These are phyloP conservation scores for Cuculus canorus DNA, from an alignment of 2,797 vertebrate species.

Conservation along the genomic window DNA sequence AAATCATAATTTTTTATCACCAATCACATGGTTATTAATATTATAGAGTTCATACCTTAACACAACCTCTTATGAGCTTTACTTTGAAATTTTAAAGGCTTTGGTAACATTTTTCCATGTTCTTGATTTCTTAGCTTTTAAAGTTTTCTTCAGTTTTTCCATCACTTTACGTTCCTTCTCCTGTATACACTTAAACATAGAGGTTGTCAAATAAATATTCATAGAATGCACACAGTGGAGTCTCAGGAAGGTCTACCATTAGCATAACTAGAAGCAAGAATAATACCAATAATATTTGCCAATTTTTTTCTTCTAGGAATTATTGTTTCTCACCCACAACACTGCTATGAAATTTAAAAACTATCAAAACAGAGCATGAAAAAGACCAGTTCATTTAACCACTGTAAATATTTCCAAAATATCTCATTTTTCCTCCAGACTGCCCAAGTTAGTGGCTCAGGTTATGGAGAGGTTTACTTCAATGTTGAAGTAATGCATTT, in stretches of 20 bases:
- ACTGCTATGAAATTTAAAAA: not conserved
- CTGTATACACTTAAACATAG: not conserved
- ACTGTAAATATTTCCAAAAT: conserved; percentile 42
- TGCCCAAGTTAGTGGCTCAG: conserved; percentile 17
- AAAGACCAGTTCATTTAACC: conserved; percentile 5
- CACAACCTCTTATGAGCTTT: not conserved
- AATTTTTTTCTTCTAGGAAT: conserved; percentile 22
- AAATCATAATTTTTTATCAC: not conserved
- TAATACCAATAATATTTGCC: not conserved
- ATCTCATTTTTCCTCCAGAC: conserved; percentile 5
- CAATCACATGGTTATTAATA: not conserved
- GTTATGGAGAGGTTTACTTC: conserved; percentile 44
- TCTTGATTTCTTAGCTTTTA: not conserved
- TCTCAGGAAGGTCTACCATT: not conserved
- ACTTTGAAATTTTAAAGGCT: not conserved
- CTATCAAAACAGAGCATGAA: not conserved
- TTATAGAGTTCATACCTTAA: not conserved
- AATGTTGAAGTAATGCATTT: conserved; percentile 23
- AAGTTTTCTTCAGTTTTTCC: not conserved
- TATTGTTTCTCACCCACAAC: not conserved
- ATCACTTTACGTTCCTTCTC: not conserved
- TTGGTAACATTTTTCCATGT: not conserved
- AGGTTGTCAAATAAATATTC: too few species aligned
- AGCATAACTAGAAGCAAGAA: conserved; percentile 29
- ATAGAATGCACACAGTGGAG: not conserved